Evolutionary conservation across 2,888 invertebrate genomes (phyloP), one percentile per base, ranked within the genome.

Genomic region (Fragum fragum): DNA sequence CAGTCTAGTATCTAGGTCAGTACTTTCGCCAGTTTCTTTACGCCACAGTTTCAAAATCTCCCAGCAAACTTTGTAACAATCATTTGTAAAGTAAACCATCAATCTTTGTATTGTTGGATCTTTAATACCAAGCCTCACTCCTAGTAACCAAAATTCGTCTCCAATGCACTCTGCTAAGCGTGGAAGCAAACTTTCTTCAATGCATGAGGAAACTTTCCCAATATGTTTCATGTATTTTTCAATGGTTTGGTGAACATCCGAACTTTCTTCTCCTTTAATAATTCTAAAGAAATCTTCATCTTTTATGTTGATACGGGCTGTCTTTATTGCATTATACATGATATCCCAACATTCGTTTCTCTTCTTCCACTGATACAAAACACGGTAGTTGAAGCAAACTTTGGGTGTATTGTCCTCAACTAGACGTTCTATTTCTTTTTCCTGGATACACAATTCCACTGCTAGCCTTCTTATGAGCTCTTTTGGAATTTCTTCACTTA

Each of bases 141-240:
- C 61, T 9, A 61, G 26, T 1, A 61, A 29, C 61, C 61, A 61
- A 28, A 26, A 61, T n/a, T 61, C 61, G 16, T 14, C 29, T 29
- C 61, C 61, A 16, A 61, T 14, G 9, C 9, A 11, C 14, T 61
- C 32, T 16, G 29, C 28, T n/a, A 61, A 16, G 3, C 18, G 21
- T 1, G 14, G 18, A 7, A 61, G 18, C 11, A 11, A 18, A 1
- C 14, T 9, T 23, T 29, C 61, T 1, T 29, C 6, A 29, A 29
- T n/a, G 1, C 29, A 1, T 16, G 1, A 3, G 1, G 6, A 14
- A 29, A 29, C 32, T 9, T 61, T 1, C 2, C 29, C 32, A 5
- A 61, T 2, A 5, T 16, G 9, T 28, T 61, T n/a, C 32, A 29
- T 28, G 16, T 3, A 28, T 28, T 61, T 29, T 11, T 61, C 32